Evolutionary conservation across 2,797 vertebrate species (phyloP).

Genomic region (Gymnocypris eckloni): DNA sequence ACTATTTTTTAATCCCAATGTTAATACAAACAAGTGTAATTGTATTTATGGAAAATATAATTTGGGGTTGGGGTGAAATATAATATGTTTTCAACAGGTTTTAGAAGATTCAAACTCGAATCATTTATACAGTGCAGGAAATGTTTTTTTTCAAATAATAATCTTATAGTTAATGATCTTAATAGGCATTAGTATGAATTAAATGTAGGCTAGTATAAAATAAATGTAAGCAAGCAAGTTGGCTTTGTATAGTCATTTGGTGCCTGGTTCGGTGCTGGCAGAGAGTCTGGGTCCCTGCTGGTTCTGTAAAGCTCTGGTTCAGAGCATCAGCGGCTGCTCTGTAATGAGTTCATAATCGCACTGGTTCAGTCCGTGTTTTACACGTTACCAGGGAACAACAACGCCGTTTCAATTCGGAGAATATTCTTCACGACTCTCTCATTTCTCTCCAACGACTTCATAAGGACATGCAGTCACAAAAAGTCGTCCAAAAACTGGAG

Average conservation of each 20-base stretch:
- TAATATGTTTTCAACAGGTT: neutral
- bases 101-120: neutral
- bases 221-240: no score
- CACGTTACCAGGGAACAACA: conserved; percentile 26
- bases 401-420: neutral
- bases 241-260: neutral
- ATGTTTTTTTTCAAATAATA: neutral
- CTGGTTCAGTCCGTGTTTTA: conserved; percentile 32
- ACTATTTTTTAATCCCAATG: neutral
- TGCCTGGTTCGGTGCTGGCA: neutral
- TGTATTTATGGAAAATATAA: neutral
- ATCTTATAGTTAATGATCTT: neutral
- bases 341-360: neutral
- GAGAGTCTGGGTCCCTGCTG: neutral
- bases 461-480: neutral
- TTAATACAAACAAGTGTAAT: neutral
- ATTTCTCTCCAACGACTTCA: neutral
- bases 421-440: conserved; percentile 13
- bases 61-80: neutral
- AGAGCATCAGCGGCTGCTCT: neutral
- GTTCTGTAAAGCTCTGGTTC: neutral
- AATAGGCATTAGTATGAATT: neutral
- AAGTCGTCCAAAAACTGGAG: conserved; percentile 1
- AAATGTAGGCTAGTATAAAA: no score
- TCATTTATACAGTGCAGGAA: neutral